Evolutionary conservation across 2,888 invertebrate genomes (phyloP), one percentile per base, ranked within the genome.

Genomic region (Alloplasta piceator): DNA sequence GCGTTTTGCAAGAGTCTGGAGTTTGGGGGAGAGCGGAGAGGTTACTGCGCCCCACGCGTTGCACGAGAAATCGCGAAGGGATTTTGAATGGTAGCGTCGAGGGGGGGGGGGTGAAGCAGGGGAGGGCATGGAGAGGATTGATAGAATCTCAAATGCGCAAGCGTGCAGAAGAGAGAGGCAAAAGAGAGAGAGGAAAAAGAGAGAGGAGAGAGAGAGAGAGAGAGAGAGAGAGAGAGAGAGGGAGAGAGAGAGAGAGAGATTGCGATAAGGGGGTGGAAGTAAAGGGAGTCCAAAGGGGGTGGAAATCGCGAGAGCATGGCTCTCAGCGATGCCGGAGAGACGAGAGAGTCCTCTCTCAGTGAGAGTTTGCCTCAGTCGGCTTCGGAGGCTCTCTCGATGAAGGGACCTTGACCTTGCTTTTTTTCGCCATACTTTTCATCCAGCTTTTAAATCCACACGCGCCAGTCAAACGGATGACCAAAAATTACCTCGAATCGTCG

Each of bases 331-430:
- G 67, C 14, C n/a, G 48, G 72, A 80, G 71, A 76, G 67, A 77
- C 76, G 76, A 63, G 80, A 72, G 72, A 16, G 61, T 63, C 68
- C 73, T 76, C 68, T 72, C 63, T 68, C 26, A 26, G 61, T 55
- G 52, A 64, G 63, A 39, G 72, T 76, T 76, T 50, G 66, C 50
- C 77, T 73, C 80, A 80, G 80, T 80, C 80, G 72, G 80, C 76
- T 77, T 77, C 73, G 80, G 68, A 38, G 76, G 38, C 68, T 77
- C 76, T 73, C 63, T 63, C 72, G 67, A 77, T 67, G 72, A 58
- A 46, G 76, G 46, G 73, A 80, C 80, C 76, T 80, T 80, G 80
- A 80, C 76, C 80, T 77, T 80, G 80, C 72, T 12, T 55, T 43
- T 14, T n/a, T 41, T 61, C 26, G 26, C 26, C 3, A 26, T 26